A percentile compares a stretch with the other conserved stretches of the same genome.
phyloP scores from a whole-genome alignment of 2,797 vertebrate genomes.

The Vespertilio murinus region DNA sequence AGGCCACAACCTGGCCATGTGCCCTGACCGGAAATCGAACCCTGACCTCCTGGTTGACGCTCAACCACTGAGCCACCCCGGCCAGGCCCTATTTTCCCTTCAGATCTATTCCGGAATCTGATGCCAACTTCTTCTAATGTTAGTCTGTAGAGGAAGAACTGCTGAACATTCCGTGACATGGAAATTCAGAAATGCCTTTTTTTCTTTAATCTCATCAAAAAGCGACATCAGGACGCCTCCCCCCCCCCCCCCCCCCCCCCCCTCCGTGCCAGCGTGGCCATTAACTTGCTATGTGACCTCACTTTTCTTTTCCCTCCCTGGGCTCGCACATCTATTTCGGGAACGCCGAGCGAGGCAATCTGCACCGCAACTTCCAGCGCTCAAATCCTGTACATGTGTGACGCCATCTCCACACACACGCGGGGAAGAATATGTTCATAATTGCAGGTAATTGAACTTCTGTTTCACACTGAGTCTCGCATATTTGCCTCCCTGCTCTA shows the following conservation, averaged over 20 bases:
- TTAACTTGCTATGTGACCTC: slow-evolving; percentile 43
- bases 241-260: not conserved
- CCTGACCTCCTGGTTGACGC: too few relatives aligned
- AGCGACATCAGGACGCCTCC: not conserved
- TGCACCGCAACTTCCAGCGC: not conserved
- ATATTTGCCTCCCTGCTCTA: slow-evolving; percentile 29
- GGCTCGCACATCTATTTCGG: slow-evolving; percentile 48
- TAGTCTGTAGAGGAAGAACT: not conserved
- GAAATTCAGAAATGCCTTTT: slow-evolving; percentile 49
- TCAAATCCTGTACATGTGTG: not conserved
- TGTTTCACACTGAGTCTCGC: slow-evolving; percentile 27
- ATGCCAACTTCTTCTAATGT: not conserved
- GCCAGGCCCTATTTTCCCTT: not conserved
- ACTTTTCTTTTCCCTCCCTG: slow-evolving; percentile 47
- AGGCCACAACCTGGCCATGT: too few relatives aligned
- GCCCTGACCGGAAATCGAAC: too few relatives aligned
- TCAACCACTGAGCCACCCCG: too few relatives aligned
- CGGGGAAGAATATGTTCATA: not conserved
- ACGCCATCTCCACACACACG: not conserved
- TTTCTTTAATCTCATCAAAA: slow-evolving; percentile 44
- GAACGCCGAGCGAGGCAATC: slow-evolving; percentile 5
- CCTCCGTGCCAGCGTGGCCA: not conserved
- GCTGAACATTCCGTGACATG: not conserved
- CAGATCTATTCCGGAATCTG: slow-evolving; percentile 2
- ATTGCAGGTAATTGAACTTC: slow-evolving; percentile 58